Conservation (phyloP, 1,140 invertebrate species). For the Drosophila littoralis region DNA sequence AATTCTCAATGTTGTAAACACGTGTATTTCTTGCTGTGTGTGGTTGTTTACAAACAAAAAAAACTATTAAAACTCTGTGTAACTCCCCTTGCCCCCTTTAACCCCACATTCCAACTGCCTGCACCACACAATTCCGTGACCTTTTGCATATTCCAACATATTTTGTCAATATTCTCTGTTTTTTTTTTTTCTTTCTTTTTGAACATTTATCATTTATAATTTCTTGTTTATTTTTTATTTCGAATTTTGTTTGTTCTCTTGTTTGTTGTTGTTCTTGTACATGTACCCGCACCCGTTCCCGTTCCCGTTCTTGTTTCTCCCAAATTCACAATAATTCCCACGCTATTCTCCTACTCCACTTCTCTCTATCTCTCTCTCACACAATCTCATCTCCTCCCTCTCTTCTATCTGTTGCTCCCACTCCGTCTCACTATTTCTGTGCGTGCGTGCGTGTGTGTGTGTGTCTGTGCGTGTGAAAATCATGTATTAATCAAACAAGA, state of each 20-base stretch:
- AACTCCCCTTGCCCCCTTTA: not conserved
- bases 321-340: conserved; percentile 2
- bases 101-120: not conserved
- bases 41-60: conserved; percentile 14
- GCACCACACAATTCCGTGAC: not conserved
- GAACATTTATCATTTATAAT: conserved; percentile 14
- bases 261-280: conserved; percentile 34
- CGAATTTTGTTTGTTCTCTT: conserved; percentile 16
- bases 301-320: conserved; percentile 4
- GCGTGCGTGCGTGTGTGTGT: conserved; percentile 27
- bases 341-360: conserved; percentile 6
- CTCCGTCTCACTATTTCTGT: conserved; percentile 34
- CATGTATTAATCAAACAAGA: conserved; percentile 84
- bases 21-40: conserved; percentile 27
- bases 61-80: not conserved
- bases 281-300: not conserved
- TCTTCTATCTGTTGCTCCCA: conserved; percentile 3
- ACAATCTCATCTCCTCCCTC: not conserved
- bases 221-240: conserved; percentile 26
- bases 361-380: conserved; percentile 12
- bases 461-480: conserved; percentile 61
- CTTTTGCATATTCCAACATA: conserved; percentile 11
- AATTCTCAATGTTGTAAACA: conserved; percentile 49
- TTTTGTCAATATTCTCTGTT: not conserved
- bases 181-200: not conserved